Evolutionary conservation across 2,888 invertebrate species (phyloP).

Genomic region (Beris chalybata): DNA sequence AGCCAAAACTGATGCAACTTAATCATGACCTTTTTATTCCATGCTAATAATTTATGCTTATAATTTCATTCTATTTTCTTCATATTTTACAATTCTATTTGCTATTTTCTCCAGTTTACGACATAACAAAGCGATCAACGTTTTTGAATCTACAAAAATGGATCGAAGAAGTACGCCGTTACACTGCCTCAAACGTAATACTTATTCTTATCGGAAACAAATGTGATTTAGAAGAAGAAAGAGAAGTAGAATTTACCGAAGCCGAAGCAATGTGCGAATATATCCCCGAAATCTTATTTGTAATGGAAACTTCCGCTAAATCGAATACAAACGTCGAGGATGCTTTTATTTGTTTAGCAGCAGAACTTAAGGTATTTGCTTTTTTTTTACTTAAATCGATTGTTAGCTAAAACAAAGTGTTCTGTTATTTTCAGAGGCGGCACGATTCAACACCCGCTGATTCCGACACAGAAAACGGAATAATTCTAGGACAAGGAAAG

Average conservation of each 20-base stretch:
- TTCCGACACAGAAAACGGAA: constrained; percentile 64
- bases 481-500: constrained; percentile 71
- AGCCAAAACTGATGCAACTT: too few species aligned
- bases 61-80: neutral
- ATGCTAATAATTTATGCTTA: too few species aligned
- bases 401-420: neutral
- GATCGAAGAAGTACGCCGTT: constrained; percentile 94
- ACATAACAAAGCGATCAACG: constrained; percentile 89
- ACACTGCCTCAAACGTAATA: constrained; percentile 89
- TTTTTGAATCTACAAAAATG: constrained; percentile 91
- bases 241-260: constrained; percentile 84
- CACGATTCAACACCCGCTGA: constrained; percentile 69
- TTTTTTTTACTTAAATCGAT: too few species aligned
- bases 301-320: constrained; percentile 88
- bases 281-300: constrained; percentile 82
- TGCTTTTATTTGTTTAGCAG: constrained; percentile 82
- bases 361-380: constrained; percentile 74
- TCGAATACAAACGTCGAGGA: constrained; percentile 90
- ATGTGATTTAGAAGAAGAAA: constrained; percentile 77
- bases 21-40: too few species aligned
- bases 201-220: constrained; percentile 92
- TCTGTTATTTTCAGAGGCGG: constrained; percentile 62
- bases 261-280: constrained; percentile 85
- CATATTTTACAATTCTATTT: constrained; percentile 20
- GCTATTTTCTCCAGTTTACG: constrained; percentile 71